Evolutionary conservation across 2,888 invertebrate species (phyloP).

Genomic region (Baronia brevicornis): DNA sequence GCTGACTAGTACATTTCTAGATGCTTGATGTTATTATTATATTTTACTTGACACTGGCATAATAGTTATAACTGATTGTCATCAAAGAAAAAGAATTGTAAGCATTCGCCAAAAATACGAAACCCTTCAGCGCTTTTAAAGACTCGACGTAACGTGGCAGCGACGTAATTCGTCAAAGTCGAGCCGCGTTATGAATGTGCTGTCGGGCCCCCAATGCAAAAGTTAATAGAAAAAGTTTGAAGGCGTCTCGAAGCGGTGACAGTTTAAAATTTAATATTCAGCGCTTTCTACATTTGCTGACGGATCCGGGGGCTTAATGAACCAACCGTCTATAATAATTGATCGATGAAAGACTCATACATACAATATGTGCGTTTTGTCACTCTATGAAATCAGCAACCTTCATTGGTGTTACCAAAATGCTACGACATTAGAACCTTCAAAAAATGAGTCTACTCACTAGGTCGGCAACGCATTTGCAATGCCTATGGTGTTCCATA

Average conservation of each 20-base stretch:
- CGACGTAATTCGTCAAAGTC: conserved; percentile 58
- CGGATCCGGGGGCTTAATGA: conserved; percentile 29
- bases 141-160: conserved; percentile 22
- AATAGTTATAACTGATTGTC: background rate
- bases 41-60: too few relatives aligned
- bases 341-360: background rate
- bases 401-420: too few relatives aligned
- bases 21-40: too few relatives aligned
- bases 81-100: too few relatives aligned
- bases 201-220: conserved; percentile 66
- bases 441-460: too few relatives aligned
- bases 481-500: background rate
- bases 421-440: too few relatives aligned
- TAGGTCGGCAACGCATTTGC: background rate
- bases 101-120: conserved; percentile 4
- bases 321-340: conserved; percentile 10
- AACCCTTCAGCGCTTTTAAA: conserved; percentile 4
- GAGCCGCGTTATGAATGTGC: conserved; percentile 56
- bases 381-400: background rate
- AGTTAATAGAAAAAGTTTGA: conserved; percentile 72
- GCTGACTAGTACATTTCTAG: too few relatives aligned
- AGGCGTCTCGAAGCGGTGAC: conserved; percentile 53
- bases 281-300: conserved; percentile 23
- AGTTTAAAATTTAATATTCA: conserved; percentile 63
- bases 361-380: background rate